Evolutionary conservation across 2,888 invertebrate species (phyloP).

Genomic region (Sarcophaga variegata): DNA sequence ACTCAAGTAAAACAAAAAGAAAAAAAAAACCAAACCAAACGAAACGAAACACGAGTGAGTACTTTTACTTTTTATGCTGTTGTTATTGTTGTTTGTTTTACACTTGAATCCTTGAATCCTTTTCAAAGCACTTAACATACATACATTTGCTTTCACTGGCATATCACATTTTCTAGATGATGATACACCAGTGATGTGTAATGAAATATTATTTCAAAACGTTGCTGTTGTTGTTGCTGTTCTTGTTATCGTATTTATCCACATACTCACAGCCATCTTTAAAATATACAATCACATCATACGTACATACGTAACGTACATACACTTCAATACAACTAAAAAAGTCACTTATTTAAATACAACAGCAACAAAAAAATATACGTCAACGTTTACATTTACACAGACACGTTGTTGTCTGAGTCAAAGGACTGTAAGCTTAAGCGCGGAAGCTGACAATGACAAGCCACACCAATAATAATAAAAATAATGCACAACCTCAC

Average conservation of each 20-base stretch:
- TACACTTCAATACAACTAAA: slow-evolving; percentile 4
- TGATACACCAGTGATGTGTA: slow-evolving; percentile 18
- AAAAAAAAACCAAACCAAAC: background rate
- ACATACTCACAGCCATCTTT: background rate
- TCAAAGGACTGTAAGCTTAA: background rate
- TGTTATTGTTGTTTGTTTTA: slow-evolving; percentile 25
- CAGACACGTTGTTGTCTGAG: slow-evolving; percentile 18
- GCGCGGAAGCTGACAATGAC: background rate
- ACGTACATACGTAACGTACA: background rate
- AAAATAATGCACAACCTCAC: background rate
- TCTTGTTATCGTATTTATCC: slow-evolving; percentile 13
- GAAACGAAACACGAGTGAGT: background rate
- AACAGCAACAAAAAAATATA: background rate
- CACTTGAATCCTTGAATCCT: slow-evolving; percentile 52
- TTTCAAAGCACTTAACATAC: slow-evolving; percentile 64
- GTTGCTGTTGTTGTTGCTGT: background rate
- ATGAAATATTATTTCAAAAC: slow-evolving; percentile 49
- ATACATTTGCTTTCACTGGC: slow-evolving; percentile 53
- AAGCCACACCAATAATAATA: slow-evolving; percentile 49
- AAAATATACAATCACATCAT: slow-evolving; percentile 1
- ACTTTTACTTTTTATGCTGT: slow-evolving; percentile 33
- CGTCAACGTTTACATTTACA: slow-evolving; percentile 37
- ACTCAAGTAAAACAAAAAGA: background rate
- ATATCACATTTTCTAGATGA: slow-evolving; percentile 16
- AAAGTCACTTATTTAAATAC: slow-evolving; percentile 53